A percentile compares a stretch with the other conserved stretches of the same genome.
Evolutionary conservation across 2,797 vertebrate genomes (phyloP).

Genomic region (Heteromormyrus szaboi): DNA sequence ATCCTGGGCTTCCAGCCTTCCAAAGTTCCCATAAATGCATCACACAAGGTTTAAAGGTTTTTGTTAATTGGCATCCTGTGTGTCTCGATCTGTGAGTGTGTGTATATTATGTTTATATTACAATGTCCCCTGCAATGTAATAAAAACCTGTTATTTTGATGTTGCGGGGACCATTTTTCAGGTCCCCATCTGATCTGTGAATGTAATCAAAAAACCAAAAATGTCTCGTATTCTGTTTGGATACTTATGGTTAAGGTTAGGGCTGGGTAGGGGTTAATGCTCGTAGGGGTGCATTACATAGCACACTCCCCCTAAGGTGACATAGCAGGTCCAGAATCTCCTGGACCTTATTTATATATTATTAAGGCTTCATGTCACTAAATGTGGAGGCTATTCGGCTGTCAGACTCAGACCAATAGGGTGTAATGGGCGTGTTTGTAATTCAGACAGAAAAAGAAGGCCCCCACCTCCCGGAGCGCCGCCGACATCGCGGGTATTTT

Average conservation of each 20-base stretch:
- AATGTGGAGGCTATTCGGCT: not conserved
- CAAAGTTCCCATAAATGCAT: not conserved
- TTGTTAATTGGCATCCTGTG: not conserved
- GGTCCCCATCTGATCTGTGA: not conserved
- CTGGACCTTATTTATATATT: not conserved
- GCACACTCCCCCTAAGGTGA: not conserved
- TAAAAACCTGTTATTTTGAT: not conserved
- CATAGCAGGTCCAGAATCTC: too few relatives aligned
- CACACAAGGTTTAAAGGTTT: not conserved
- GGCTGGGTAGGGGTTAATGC: not conserved
- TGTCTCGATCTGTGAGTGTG: not conserved
- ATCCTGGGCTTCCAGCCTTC: not conserved
- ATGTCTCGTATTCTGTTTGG: not conserved
- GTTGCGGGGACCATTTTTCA: not conserved
- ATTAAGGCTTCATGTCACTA: not conserved
- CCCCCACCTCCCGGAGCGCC: not conserved
- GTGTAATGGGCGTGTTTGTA: not conserved
- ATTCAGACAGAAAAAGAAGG: not conserved
- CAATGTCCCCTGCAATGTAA: not conserved
- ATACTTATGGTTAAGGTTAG: not conserved
- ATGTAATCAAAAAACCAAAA: not conserved
- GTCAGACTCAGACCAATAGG: not conserved
- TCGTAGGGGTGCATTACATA: not conserved
- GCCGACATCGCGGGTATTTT: not conserved
- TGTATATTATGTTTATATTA: not conserved